Conservation (phyloP, 2,113 vertebrate genomes). For the Microtus ochrogaster region DNA sequence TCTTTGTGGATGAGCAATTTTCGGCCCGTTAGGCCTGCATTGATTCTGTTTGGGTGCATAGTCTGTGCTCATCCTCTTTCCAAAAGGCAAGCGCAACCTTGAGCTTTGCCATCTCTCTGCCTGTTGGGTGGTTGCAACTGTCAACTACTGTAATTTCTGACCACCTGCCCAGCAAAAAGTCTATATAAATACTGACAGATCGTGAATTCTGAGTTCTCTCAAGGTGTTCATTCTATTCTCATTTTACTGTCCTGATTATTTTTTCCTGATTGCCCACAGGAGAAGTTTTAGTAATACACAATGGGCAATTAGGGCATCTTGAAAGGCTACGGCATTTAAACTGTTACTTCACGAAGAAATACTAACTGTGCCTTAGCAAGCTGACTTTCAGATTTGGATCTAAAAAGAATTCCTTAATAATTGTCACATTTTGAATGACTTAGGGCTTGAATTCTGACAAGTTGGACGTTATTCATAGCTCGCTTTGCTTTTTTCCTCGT, state of each 20-base stretch:
- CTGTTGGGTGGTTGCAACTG: background rate
- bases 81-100: background rate
- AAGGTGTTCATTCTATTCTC: background rate
- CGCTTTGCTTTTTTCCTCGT: background rate
- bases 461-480: background rate
- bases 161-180: background rate
- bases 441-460: conserved; percentile 20
- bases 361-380: background rate
- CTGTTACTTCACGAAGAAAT: conserved; percentile 11
- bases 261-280: background rate
- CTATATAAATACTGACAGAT: background rate
- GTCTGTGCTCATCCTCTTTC: background rate
- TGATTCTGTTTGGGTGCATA: background rate
- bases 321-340: background rate
- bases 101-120: background rate
- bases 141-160: background rate
- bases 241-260: background rate
- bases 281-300: conserved; percentile 8
- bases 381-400: background rate
- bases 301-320: background rate
- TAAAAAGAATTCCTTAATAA: background rate
- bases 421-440: background rate
- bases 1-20: background rate
- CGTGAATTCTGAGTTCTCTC: background rate
- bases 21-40: background rate